phyloP scores from a whole-genome alignment of 2,113 vertebrate genomes.

The Ariopsis seemanni region DNA sequence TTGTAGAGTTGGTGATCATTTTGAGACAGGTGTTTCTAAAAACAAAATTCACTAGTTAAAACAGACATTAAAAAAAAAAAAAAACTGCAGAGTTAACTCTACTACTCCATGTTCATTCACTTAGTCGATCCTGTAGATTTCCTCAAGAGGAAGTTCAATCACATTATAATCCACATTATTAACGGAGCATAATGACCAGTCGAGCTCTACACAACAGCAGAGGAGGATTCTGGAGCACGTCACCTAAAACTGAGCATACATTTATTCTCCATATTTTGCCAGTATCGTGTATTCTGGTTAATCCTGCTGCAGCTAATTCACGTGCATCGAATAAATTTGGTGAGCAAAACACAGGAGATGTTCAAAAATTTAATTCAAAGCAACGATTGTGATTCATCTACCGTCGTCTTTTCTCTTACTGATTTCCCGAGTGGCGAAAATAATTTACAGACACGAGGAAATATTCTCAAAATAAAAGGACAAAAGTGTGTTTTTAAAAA shows the following conservation, averaged over 20 bases:
- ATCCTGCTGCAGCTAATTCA: not conserved
- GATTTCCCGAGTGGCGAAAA: not conserved
- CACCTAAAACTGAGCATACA: not conserved
- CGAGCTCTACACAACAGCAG: not conserved
- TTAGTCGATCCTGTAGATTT: too few relatives aligned
- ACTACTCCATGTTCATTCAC: not conserved
- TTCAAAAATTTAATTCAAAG: constrained; percentile 13
- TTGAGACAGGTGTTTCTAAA: not conserved
- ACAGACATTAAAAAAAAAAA: too few relatives aligned
- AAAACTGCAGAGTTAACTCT: not conserved
- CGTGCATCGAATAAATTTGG: not conserved
- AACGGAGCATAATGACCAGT: not conserved
- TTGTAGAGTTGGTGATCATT: not conserved
- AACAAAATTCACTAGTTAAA: too few relatives aligned
- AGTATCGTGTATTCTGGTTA: not conserved
- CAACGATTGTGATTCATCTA: not conserved
- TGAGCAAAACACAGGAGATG: not conserved
- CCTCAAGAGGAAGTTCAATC: not conserved
- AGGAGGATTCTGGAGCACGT: not conserved
- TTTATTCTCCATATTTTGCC: not conserved
- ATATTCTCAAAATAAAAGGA: not conserved
- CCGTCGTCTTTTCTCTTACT: not conserved
- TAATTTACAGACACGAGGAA: not conserved
- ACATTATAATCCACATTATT: not conserved
- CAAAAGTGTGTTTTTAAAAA: not conserved